A percentile compares a stretch with the other conserved stretches of the same genome.
These are phyloP conservation scores for Trichosurus vulpecula DNA, from an alignment of 2,797 vertebrate species.

Conservation along the genomic window DNA sequence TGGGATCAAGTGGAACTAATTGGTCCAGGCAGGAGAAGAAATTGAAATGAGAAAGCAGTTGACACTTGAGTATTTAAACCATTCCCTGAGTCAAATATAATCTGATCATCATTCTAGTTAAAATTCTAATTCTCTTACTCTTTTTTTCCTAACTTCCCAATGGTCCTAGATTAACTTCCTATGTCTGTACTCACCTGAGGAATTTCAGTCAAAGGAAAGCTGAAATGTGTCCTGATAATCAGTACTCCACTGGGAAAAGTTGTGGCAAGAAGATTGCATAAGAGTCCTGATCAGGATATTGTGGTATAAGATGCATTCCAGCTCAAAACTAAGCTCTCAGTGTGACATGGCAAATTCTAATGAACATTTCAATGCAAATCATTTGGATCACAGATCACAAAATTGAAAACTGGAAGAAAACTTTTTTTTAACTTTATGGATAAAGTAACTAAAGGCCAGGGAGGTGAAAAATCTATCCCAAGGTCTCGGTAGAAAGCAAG, in stretches of 20 bases:
- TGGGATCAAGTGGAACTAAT: background rate
- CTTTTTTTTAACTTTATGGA: background rate
- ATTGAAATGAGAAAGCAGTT: conserved; percentile 71
- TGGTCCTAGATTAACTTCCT: background rate
- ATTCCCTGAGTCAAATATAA: background rate
- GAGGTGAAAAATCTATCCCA: background rate
- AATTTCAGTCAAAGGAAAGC: background rate
- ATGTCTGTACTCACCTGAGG: background rate
- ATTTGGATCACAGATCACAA: background rate
- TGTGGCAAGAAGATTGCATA: background rate
- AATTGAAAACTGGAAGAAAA: background rate
- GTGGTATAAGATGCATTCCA: background rate
- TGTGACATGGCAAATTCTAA: background rate
- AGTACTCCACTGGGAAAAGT: background rate
- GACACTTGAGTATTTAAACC: background rate
- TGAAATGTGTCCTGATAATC: background rate
- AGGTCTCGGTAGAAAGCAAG: background rate
- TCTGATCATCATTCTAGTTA: background rate
- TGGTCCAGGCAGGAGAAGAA: background rate
- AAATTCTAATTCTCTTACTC: background rate
- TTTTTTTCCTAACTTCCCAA: background rate
- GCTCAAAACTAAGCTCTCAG: background rate
- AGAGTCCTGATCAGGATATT: background rate
- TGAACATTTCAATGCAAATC: background rate
- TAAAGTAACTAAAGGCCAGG: background rate